Conservation (phyloP, 2,888 invertebrate species). For the Danaus chrysippus region DNA sequence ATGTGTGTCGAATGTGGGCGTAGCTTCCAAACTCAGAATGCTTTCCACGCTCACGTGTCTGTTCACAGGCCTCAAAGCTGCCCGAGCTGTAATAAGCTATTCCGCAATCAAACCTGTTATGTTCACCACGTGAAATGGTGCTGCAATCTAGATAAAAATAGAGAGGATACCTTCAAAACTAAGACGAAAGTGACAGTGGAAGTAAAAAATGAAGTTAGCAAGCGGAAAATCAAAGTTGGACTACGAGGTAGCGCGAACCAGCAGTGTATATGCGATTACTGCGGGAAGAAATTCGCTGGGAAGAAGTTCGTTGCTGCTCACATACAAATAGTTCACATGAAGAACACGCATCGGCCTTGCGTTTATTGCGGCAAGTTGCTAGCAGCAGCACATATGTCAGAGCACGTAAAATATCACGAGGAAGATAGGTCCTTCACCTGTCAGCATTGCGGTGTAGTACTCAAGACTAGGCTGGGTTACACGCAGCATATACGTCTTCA, state of each 20-base stretch:
- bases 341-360: constrained; percentile 61
- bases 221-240: constrained; percentile 53
- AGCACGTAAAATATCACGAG: constrained; percentile 57
- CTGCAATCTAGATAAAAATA: constrained; percentile 49
- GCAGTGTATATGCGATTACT: constrained; percentile 63
- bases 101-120: constrained; percentile 61
- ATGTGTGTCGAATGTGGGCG: constrained; percentile 63
- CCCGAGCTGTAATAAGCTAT: constrained; percentile 55
- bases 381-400: constrained; percentile 62
- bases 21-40: constrained; percentile 48
- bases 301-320: constrained; percentile 62
- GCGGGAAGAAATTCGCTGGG: constrained; percentile 58
- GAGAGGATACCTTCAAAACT: constrained; percentile 38
- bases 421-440: constrained; percentile 44
- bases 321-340: constrained; percentile 66
- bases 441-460: constrained; percentile 48
- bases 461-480: constrained; percentile 58
- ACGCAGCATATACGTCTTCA: constrained; percentile 62
- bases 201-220: constrained; percentile 43
- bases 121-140: constrained; percentile 57
- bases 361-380: constrained; percentile 57
- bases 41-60: constrained; percentile 53
- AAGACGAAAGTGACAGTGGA: constrained; percentile 47
- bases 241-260: constrained; percentile 50
- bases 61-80: constrained; percentile 54